Base-by-base conservation (phyloP, 2,888 invertebrate genomes). In the Epiblema foenella region DNA sequence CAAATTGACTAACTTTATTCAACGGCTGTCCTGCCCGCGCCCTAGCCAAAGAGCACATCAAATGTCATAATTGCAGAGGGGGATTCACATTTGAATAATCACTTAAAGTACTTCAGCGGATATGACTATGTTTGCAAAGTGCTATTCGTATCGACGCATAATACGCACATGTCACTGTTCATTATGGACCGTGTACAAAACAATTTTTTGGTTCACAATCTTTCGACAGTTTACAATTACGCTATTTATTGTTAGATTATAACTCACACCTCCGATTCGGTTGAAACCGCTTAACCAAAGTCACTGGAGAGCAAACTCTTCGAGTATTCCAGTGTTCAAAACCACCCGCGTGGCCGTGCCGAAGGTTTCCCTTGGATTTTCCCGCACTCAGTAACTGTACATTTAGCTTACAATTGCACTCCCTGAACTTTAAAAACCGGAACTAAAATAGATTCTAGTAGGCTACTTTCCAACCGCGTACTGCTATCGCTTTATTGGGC, bases 1-100 rank as follows among this genome's bases (percentile, higher is more conserved):
- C 89, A 88, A 91, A 91, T 92, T 91, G 89, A 85, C 89, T 85
- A 90, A 92, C 92, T 92, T 91, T 91, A 92, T 92, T 91, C 92
- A 89, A 89, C 86, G 85, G 84, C 86, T 77, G 81, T 81, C 83
- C 79, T 79, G 81, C 81, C 81, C 77, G 80, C 78, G 76, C 79
- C 82, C 79, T 78, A 71, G 71, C 77, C 77, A 75, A 78, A 80
- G 78, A 83, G 82, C 86, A 85, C 89, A 89, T 90, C 89, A 89
- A 88, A 91, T 88, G 87, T 89, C 89, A 89, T 90, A 85, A 89
- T 89, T 90, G 83, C 78, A 81, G 83, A 81, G 84, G 85, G 81
- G 76, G 78, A 62, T 68, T 72, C 74, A 65, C 75, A 81, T 85
- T 86, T 87, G 85, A 85, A 89, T 89, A 86, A 89, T 87, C 83